Conservation (phyloP, 2,113 vertebrate genomes). For the Nothobranchius furzeri region DNA sequence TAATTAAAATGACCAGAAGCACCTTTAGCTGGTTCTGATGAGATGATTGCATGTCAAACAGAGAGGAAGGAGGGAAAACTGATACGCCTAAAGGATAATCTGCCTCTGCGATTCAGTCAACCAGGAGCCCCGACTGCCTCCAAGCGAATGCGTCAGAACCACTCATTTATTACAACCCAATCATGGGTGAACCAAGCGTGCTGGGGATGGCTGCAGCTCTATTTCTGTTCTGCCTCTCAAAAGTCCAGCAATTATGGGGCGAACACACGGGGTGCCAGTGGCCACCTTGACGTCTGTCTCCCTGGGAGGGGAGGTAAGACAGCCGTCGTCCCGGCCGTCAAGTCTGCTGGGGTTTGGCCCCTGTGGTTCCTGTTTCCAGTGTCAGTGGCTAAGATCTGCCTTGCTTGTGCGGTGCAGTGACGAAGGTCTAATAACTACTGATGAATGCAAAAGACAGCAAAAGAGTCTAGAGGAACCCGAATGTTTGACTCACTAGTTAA, state of each 20-base stretch:
- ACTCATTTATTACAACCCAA: slow-evolving; percentile 82
- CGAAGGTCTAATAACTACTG: slow-evolving; percentile 77
- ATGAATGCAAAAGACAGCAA: slow-evolving; percentile 64
- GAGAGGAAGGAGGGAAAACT: slow-evolving; percentile 40
- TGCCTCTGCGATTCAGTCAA: slow-evolving; percentile 67
- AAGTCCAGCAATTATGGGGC: slow-evolving; percentile 82
- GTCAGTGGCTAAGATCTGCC: slow-evolving; percentile 73
- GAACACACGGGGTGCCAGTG: slow-evolving; percentile 72
- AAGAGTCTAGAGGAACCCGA: slow-evolving; percentile 52
- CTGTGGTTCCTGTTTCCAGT: slow-evolving; percentile 69
- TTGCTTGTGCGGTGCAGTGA: slow-evolving; percentile 73
- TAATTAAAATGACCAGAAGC: too few species aligned
- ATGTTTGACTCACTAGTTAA: slow-evolving; percentile 48
- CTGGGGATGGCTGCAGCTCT: slow-evolving; percentile 72
- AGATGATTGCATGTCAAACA: slow-evolving; percentile 72
- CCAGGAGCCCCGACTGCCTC: slow-evolving; percentile 75
- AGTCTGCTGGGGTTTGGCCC: slow-evolving; percentile 69
- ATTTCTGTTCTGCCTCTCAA: slow-evolving; percentile 75
- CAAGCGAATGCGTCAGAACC: slow-evolving; percentile 79
- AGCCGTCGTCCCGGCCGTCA: slow-evolving; percentile 70
- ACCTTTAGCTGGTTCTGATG: neutral
- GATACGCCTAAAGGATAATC: slow-evolving; percentile 65
- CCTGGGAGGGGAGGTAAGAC: slow-evolving; percentile 74
- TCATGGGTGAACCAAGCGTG: slow-evolving; percentile 77
- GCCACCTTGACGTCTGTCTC: slow-evolving; percentile 83